Base-by-base conservation (phyloP, 1,140 invertebrate species). In the Diorhabda carinulata region DNA sequence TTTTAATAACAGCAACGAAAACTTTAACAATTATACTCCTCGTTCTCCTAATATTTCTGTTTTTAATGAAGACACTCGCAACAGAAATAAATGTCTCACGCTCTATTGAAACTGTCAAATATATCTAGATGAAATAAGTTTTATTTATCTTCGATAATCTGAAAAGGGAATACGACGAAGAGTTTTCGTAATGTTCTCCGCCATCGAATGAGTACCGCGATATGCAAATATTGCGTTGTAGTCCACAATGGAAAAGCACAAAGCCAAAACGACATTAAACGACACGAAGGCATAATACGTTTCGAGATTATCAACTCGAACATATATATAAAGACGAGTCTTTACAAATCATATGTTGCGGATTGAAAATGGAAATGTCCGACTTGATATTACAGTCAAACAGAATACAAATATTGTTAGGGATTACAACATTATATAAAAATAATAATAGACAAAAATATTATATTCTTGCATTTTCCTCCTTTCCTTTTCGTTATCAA, bases 261-360 rank as follows among this genome's bases (percentile, higher is more conserved):
- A 65, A 65, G 64, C 64, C 47, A 65, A 56, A 65, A 65, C 64
- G 64, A 65, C 64, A 65, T 57, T 65, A 65, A 65, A 65, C 42
- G 64, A 57, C 64, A 65, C 64, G 47, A 65, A 65, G 64, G 64
- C 47, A 65, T 65, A 65, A 65, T 65, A 65, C 64, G 52, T 65
- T 65, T 57, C 64, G 47, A 65, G 64, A 65, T 65, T 65, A 65
- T 65, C 64, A n/a, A 52, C n/a, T 3, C 4, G 41, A 65, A 65
- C 57, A 65, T 65, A 65, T 62, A 43, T 62, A n/a, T 65, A 44
- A 65, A 52, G 64, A 65, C 47, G 64, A 57, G 52, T 43, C 64
- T 65, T 65, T 65, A 57, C 64, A 65, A 65, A 65, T 65, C 64
- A 65, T 65, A 56, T 65, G 64, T 25, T 65, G 40, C 10, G 41